Conservation (phyloP, 2,113 vertebrate species). For the Archilochus colubris region DNA sequence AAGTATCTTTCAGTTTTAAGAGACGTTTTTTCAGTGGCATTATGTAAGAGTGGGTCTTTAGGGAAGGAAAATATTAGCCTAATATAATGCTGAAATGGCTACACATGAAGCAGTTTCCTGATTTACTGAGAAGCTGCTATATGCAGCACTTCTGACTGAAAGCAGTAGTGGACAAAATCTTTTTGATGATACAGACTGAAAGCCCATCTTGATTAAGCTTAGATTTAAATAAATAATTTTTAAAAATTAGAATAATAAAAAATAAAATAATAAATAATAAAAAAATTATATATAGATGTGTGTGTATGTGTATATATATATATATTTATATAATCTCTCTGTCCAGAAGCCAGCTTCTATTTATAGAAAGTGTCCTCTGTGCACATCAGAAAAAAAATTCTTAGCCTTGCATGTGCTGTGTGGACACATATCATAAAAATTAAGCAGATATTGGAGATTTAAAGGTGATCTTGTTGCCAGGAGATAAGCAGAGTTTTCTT, state of each 20-base stretch:
- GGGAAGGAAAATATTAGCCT: slow-evolving; percentile 20
- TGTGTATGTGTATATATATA: too few relatives aligned
- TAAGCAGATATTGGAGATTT: background rate
- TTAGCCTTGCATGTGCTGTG: background rate
- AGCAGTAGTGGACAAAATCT: background rate
- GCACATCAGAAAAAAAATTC: background rate
- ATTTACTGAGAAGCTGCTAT: background rate
- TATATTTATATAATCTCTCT: background rate
- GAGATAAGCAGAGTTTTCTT: background rate
- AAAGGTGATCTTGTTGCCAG: background rate
- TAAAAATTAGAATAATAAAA: background rate
- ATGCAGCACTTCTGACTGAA: background rate
- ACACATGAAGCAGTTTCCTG: background rate
- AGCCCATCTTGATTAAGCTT: too few relatives aligned
- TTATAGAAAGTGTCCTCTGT: background rate
- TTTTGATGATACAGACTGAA: background rate
- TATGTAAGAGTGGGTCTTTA: slow-evolving; percentile 4
- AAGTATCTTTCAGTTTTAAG: background rate
- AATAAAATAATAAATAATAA: too few relatives aligned
- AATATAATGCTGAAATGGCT: slow-evolving; percentile 32
- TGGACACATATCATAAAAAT: background rate
- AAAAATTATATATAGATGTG: too few relatives aligned
- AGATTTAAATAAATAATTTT: background rate
- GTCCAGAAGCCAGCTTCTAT: background rate
- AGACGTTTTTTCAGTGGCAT: background rate